Evolutionary conservation across 1,140 invertebrate species (phyloP).

Genomic region (Polypedilum vanderplanki): DNA sequence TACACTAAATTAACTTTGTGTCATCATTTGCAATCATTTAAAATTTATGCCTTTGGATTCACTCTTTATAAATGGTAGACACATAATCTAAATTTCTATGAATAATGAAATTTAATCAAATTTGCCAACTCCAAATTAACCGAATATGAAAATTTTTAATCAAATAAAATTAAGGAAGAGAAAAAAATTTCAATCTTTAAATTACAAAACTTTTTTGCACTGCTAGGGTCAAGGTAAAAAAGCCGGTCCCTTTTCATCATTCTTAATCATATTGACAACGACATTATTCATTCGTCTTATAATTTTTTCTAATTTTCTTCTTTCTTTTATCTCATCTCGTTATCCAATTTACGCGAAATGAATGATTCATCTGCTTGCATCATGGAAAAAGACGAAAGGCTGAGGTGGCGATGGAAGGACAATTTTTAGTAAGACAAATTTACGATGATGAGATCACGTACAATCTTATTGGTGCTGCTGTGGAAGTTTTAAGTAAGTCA

Average conservation of each 20-base stretch:
- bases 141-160: too few species aligned
- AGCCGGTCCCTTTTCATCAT: slow-evolving; percentile 17
- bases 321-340: too few species aligned
- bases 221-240: background rate
- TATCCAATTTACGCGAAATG: background rate
- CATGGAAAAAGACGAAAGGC: slow-evolving; percentile 75
- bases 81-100: too few species aligned
- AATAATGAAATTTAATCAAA: too few species aligned
- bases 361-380: background rate
- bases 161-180: too few species aligned
- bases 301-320: slow-evolving; percentile 35
- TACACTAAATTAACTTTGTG: too few species aligned
- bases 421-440: slow-evolving; percentile 87
- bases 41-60: too few species aligned
- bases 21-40: too few species aligned
- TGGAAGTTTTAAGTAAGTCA: slow-evolving; percentile 78
- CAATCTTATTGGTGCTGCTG: slow-evolving; percentile 83
- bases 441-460: slow-evolving; percentile 95
- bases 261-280: background rate
- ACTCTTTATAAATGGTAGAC: too few species aligned
- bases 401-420: slow-evolving; percentile 86
- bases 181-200: too few species aligned
- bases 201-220: too few species aligned
- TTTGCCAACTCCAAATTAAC: too few species aligned
- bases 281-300: background rate